Conservation (phyloP, 2,113 vertebrate genomes). For the Siniperca chuatsi region DNA sequence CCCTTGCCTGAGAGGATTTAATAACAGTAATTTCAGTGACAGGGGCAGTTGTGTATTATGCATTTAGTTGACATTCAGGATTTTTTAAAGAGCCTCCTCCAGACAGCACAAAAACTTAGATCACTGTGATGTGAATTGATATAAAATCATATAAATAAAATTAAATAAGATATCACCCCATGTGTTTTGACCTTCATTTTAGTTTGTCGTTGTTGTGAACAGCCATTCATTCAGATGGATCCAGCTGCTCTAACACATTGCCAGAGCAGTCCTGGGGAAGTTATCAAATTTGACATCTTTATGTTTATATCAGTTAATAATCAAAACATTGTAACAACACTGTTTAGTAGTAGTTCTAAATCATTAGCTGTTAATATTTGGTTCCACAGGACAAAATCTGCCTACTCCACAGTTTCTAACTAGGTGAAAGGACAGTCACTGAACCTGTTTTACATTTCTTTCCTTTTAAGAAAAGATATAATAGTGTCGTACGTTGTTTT, state of each 20-base stretch:
- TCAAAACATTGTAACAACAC: neutral
- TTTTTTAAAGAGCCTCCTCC: constrained; percentile 21
- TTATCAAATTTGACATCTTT: constrained; percentile 39
- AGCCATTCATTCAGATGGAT: constrained; percentile 11
- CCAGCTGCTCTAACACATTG: constrained; percentile 41
- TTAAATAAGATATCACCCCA: constrained; percentile 4
- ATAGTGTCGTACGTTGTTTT: neutral
- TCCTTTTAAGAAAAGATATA: neutral
- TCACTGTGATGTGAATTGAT: constrained; percentile 22
- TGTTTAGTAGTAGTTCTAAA: constrained; percentile 23
- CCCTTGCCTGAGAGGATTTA: constrained; percentile 23
- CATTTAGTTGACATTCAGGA: constrained; percentile 30
- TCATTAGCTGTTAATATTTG: neutral
- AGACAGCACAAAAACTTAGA: constrained; percentile 20
- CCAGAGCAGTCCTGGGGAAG: constrained; percentile 1
- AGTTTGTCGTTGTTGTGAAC: constrained; percentile 31
- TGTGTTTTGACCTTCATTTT: constrained; percentile 38
- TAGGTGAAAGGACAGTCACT: neutral
- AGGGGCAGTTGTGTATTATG: constrained; percentile 7
- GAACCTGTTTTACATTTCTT: neutral
- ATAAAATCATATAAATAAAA: constrained; percentile 30
- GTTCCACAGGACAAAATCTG: neutral
- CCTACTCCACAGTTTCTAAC: neutral
- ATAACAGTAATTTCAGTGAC: constrained; percentile 39
- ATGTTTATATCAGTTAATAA: constrained; percentile 27